Percentiles rank a stretch among this genome's conserved stretches.
phyloP scores from a whole-genome alignment of 2,797 vertebrate species.

The Rhinogobio ventralis region DNA sequence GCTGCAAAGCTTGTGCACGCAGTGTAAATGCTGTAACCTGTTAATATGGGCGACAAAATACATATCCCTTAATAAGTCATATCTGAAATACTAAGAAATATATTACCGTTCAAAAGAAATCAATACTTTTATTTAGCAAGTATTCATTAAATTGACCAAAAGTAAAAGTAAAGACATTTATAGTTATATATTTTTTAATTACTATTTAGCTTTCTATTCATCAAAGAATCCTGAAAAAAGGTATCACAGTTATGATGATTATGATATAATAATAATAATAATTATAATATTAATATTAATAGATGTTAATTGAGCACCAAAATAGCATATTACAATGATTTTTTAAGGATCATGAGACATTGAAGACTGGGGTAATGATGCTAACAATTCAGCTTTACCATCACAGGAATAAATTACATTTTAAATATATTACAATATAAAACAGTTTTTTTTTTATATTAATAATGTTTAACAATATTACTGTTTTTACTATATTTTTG shows the following conservation, averaged over 20 bases:
- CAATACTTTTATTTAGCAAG: background rate
- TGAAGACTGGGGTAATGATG: background rate
- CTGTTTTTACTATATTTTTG: background rate
- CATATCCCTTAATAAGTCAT: background rate
- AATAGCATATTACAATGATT: background rate
- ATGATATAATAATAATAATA: no score
- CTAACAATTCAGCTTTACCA: background rate
- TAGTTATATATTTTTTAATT: background rate
- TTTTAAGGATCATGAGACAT: background rate
- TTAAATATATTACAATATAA: background rate
- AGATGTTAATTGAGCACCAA: background rate
- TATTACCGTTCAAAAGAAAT: background rate
- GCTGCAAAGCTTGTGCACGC: background rate
- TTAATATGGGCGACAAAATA: background rate
- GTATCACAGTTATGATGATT: no score
- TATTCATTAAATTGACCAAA: background rate
- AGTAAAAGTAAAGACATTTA: no score
- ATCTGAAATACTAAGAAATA: background rate
- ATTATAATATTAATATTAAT: no score
- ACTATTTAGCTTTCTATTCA: background rate
- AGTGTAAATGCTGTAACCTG: background rate
- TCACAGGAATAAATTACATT: background rate
- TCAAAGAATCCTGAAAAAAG: background rate
- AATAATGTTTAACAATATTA: background rate
- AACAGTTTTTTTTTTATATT: background rate